Evolutionary conservation across 1,140 invertebrate genomes (phyloP), one percentile per base, ranked within the genome.

Genomic region (Whitmania pigra): DNA sequence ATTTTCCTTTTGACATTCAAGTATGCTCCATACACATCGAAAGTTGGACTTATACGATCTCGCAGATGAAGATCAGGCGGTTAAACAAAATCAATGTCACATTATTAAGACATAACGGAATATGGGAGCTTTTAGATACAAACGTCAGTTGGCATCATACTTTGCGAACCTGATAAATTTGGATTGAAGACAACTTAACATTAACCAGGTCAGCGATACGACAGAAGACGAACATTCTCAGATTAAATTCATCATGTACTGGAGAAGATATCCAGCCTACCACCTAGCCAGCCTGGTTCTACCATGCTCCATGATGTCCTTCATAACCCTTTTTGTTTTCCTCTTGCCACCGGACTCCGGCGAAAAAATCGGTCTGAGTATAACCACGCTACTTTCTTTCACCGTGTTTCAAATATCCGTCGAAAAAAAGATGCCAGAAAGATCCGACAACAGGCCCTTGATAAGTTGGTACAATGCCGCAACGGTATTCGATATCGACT

Each of bases 301-400:
- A 54, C 73, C 73, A 1, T 74, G 73, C 49, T 36, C 71, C 6
- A 72, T 74, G 63, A 73, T 74, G 70, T 74, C 73, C 5, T 68
- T 67, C 20, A 43, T 74, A 25, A 74, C 73, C 13, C 22, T 74
- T 3, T 66, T 74, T 17, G 71, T 73, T 18, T 63, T 63, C 57
- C 57, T 63, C 20, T n/a, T 63, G 18, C 57, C 57, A 27, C 57
- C 57, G 22, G 57, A 63, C 29, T 63, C 57, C 9, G 57, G 81
- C 0, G 80, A 82, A 74, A 82, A 82, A 74, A 78, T 82, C 60
- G 80, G 79, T 1, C 57, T 63, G 9, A 63, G 57, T 20, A 63
- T 63, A 0, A 63, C 57, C 29, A 31, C 29, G 15, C 57, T 63
- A 15, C 57, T 63, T 27, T 63, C 57, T 18, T 63, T 63, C 29